Percentiles rank a stretch among this genome's conserved stretches.
These are phyloP conservation scores for Pseudomyrmex pallidus DNA, from an alignment of 1,140 invertebrate genomes.

Conservation along the genomic window DNA sequence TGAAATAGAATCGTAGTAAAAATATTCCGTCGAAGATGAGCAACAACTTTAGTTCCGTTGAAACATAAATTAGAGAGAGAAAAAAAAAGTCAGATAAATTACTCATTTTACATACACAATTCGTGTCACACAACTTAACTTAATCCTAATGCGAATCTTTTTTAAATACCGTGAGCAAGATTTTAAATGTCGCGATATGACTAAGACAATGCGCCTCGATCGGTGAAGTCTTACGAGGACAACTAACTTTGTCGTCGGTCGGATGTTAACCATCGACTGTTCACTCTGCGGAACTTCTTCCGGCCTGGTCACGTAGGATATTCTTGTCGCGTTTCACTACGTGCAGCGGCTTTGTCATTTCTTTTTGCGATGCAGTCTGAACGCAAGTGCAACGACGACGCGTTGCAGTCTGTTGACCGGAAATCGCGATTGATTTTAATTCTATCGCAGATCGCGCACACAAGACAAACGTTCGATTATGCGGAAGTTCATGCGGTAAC, in stretches of 20 bases:
- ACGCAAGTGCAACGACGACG: conserved; percentile 56
- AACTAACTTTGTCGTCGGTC: conserved; percentile 24
- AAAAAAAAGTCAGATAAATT: background rate
- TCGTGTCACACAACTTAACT: background rate
- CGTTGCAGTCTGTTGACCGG: conserved; percentile 50
- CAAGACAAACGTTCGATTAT: background rate
- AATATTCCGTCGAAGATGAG: background rate
- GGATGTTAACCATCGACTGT: conserved; percentile 68
- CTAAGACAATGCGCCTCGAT: conserved; percentile 17
- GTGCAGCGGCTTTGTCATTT: conserved; percentile 49
- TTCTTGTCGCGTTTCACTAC: conserved; percentile 73
- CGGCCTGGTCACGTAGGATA: conserved; percentile 75
- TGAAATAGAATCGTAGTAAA: background rate
- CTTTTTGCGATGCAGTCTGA: conserved; percentile 54
- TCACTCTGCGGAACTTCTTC: conserved; percentile 78
- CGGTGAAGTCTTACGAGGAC: conserved; percentile 31
- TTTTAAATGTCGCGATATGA: conserved; percentile 4
- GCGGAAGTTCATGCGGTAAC: background rate
- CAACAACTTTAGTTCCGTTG: conserved; percentile 5
- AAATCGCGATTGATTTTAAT: conserved; percentile 56
- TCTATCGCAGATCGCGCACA: background rate
- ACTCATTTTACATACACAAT: background rate
- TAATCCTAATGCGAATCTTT: conserved; percentile 13
- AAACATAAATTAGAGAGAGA: background rate
- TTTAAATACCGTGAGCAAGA: too few relatives aligned